These are phyloP conservation scores for Cyanistes caeruleus DNA, from an alignment of 2,113 vertebrate species.

Conservation along the genomic window DNA sequence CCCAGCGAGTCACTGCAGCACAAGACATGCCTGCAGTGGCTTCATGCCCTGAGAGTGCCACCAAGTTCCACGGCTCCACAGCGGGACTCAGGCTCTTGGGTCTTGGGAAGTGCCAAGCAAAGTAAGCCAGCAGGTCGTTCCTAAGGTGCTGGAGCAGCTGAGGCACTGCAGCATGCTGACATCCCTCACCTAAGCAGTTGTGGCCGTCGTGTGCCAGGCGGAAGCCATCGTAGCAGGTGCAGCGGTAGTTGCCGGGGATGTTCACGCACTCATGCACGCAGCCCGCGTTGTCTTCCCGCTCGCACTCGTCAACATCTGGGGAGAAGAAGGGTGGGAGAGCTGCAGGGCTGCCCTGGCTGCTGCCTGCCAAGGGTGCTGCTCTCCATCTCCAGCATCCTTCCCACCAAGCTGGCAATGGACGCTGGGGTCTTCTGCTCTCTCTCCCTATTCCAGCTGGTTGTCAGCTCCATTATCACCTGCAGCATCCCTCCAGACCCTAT, in stretches of 20 bases:
- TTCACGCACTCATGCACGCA: conserved; percentile 98
- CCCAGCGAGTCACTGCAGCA: fast-evolving
- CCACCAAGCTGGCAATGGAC: fast-evolving
- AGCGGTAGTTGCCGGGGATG: conserved; percentile 97
- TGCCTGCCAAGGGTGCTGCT: not conserved
- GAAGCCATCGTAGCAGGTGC: conserved; percentile 97
- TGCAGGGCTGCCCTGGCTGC: not conserved
- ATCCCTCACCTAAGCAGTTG: conserved; percentile 90
- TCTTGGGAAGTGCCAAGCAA: not conserved
- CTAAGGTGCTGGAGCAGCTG: not conserved
- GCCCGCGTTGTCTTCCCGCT: conserved; percentile 91
- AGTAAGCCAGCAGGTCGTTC: not conserved
- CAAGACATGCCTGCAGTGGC: fast-evolving
- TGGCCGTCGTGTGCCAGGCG: conserved; percentile 93
- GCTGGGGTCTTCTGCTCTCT: not conserved
- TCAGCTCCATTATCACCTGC: not conserved
- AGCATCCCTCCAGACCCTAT: not conserved
- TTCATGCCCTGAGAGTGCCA: not conserved
- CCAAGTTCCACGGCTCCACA: fast-evolving
- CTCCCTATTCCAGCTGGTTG: not conserved
- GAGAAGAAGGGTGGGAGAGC: not conserved
- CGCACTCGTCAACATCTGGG: conserved; percentile 94
- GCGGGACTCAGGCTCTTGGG: too few species aligned
- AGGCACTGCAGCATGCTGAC: fast-evolving
- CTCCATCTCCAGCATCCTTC: not conserved